Evolutionary conservation across 2,888 invertebrate genomes (phyloP).

Genomic region (Drosophila villosipedis): DNA sequence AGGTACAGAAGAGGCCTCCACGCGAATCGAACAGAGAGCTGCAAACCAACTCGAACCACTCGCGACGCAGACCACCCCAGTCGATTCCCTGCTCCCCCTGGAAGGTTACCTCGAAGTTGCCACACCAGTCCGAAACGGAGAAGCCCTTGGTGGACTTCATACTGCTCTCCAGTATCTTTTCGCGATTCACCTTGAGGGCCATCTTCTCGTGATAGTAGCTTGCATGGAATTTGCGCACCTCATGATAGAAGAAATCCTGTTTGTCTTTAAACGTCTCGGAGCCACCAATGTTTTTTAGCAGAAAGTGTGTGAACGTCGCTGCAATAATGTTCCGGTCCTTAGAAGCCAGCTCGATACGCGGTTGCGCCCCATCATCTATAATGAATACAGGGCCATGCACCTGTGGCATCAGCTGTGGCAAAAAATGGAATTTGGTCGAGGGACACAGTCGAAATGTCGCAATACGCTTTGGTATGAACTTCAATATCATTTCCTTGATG

Average conservation of each 20-base stretch:
- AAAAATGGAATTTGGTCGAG: slow-evolving; percentile 94
- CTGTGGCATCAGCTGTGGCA: slow-evolving; percentile 84
- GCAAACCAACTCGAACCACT: slow-evolving; percentile 97
- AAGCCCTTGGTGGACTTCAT: slow-evolving; percentile 95
- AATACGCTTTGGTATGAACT: slow-evolving; percentile 96
- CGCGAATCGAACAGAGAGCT: slow-evolving; percentile 94
- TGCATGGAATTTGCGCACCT: slow-evolving; percentile 93
- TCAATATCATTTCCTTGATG: slow-evolving; percentile 96
- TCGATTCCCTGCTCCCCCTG: slow-evolving; percentile 98
- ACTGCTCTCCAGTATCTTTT: slow-evolving; percentile 92
- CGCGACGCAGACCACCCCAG: slow-evolving; percentile 96
- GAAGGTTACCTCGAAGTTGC: slow-evolving; percentile 96
- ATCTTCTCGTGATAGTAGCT: slow-evolving; percentile 95
- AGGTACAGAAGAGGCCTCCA: slow-evolving; percentile 92
- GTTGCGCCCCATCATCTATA: slow-evolving; percentile 96
- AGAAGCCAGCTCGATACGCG: slow-evolving; percentile 92
- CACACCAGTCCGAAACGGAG: slow-evolving; percentile 95
- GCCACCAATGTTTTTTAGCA: slow-evolving; percentile 96
- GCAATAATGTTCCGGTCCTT: slow-evolving; percentile 95
- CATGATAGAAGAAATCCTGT: slow-evolving; percentile 92
- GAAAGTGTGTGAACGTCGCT: slow-evolving; percentile 95
- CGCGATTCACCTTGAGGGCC: slow-evolving; percentile 92
- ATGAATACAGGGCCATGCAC: slow-evolving; percentile 89
- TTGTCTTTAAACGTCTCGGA: slow-evolving; percentile 96
- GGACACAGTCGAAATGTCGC: slow-evolving; percentile 97